Base-by-base conservation (phyloP, 2,888 invertebrate genomes). In the Pediacus dermestoides region DNA sequence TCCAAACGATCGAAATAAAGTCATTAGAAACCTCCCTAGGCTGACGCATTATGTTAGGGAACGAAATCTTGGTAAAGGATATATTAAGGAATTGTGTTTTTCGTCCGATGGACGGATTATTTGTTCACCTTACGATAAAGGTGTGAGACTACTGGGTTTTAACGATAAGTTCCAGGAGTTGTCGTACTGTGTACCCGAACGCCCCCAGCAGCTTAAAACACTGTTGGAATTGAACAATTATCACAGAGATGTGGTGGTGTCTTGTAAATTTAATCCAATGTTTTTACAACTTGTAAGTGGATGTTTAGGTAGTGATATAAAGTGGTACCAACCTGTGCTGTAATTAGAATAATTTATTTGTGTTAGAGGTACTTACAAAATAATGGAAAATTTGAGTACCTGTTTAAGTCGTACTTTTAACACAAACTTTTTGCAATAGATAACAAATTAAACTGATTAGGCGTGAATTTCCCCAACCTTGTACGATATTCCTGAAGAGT, bases 31-130 rank as follows among this genome's bases (percentile, higher is more conserved):
- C 67, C 72, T 77, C 11, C 81, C 83, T 8, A 76, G 93, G 27
- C 76, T 95, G 32, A 81, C 90, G 3, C 89, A 88, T 68, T 93
- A 80, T 59, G 76, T 82, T 4, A 81, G 88, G 58, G 94, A 95
- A 64, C 85, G 88, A 0, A 92, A 89, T 61, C 85, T 87, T 8
- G 93, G 90, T 1, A 85, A 85, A 48, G 93, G 92, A 0, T 92
- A 88, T 56, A 94, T 95, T 37, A 95, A 95, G 70, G 95, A 94
- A 63, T 72, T 91, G 28, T 88, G 89, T 57, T 94, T 90, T 67
- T 92, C 92, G 1, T 75, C 87, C 1, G 93, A 94, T 64, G 95
- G 95, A 0, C 77, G 93, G 32, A 70, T 94, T 6, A 83, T 95
- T 15, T 90, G 90, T 61, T 94, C 93, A 0, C 94, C 95, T 0